Conservation (phyloP, 2,888 invertebrate species). For the Meiosimyza decipiens region DNA sequence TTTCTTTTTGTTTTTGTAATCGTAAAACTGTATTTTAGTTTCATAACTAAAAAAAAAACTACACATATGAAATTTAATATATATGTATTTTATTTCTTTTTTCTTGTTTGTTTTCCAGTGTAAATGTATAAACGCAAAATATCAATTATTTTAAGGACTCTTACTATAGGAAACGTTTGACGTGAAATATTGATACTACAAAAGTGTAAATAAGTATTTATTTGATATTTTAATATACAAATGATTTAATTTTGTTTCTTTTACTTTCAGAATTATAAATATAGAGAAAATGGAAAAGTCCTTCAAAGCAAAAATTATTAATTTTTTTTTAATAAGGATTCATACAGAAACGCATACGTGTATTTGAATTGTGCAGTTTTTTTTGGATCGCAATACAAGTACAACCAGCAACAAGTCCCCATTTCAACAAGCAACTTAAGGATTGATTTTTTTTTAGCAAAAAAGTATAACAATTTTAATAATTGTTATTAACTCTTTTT, state of each 20-base stretch:
- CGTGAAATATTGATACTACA: not conserved
- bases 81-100: slow-evolving; percentile 13
- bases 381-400: too few species aligned
- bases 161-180: not conserved
- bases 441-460: not conserved
- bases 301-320: not conserved
- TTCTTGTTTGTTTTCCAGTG: slow-evolving; percentile 15
- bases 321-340: not conserved
- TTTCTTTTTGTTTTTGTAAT: too few species aligned
- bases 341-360: not conserved
- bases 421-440: too few species aligned
- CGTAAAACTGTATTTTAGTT: too few species aligned
- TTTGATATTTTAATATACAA: not conserved
- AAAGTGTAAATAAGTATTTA: slow-evolving; percentile 10
- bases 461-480: slow-evolving; percentile 29
- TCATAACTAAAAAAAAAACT: too few species aligned
- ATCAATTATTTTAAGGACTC: slow-evolving; percentile 1
- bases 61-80: not conserved
- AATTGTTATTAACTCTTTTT: slow-evolving; percentile 34
- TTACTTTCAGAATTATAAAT: slow-evolving; percentile 10
- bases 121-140: slow-evolving; percentile 14
- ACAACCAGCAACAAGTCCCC: too few species aligned
- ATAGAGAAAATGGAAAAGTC: not conserved
- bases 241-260: not conserved
- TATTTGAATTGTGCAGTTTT: not conserved